A percentile compares a stretch with the other conserved stretches of the same genome.
phyloP scores from a whole-genome alignment of 2,888 invertebrate genomes.

The Morpho achilles region DNA sequence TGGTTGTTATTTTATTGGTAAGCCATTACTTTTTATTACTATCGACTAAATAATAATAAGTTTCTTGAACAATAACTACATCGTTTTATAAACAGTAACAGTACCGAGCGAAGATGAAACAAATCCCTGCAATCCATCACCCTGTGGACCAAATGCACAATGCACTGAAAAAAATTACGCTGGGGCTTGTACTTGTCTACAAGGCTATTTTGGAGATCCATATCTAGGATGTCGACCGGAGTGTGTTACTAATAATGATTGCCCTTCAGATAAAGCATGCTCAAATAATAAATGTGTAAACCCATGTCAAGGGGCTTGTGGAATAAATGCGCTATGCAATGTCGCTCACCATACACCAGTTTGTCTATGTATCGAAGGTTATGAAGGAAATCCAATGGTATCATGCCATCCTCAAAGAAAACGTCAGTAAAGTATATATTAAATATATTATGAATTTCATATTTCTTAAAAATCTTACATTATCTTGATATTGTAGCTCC shows the following conservation, averaged over 20 bases:
- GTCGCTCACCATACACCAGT: conserved; percentile 91
- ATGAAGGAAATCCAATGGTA: conserved; percentile 86
- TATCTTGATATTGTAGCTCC: conserved; percentile 51
- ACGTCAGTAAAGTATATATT: conserved; percentile 49
- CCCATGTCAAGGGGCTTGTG: conserved; percentile 91
- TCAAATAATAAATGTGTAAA: conserved; percentile 91
- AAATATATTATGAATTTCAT: conserved; percentile 1
- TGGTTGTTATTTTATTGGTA: conserved; percentile 81
- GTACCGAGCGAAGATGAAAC: conserved; percentile 81
- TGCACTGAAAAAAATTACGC: conserved; percentile 91
- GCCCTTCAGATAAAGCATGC: conserved; percentile 87
- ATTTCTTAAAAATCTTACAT: background rate
- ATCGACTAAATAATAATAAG: background rate
- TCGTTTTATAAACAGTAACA: conserved; percentile 56
- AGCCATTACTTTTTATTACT: conserved; percentile 28
- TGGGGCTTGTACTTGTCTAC: conserved; percentile 89
- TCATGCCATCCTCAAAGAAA: conserved; percentile 71
- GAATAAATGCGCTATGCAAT: conserved; percentile 87
- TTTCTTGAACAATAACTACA: conserved; percentile 1
- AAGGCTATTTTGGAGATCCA: conserved; percentile 92
- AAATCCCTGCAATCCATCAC: conserved; percentile 91
- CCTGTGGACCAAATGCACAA: conserved; percentile 91
- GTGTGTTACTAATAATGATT: conserved; percentile 91
- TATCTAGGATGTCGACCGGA: conserved; percentile 92
- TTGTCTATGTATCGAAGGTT: conserved; percentile 88